A percentile compares a stretch with the other conserved stretches of the same genome.
phyloP scores from a whole-genome alignment of 53 echinoderm and acorn worm genomes.

The Stichopus horrens region DNA sequence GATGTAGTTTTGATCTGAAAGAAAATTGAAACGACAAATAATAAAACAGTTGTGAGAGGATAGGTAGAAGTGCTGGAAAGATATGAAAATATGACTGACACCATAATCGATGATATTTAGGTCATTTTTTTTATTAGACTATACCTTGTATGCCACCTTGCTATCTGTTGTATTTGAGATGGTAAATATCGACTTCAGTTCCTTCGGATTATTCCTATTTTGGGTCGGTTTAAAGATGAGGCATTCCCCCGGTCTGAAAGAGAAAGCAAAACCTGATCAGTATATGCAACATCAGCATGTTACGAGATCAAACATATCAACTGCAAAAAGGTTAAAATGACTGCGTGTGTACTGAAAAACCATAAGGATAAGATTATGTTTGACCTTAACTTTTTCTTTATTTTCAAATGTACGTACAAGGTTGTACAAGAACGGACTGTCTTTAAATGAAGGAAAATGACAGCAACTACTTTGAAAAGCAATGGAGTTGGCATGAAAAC shows the following conservation, averaged over 20 bases:
- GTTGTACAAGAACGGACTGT: no score
- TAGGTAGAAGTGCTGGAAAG: not conserved
- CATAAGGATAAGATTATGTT: no score
- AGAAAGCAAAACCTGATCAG: not conserved
- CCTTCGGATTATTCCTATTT: slow-evolving; percentile 39
- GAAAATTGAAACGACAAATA: not conserved
- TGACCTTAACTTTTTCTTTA: no score
- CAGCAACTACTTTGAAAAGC: no score
- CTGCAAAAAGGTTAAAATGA: not conserved
- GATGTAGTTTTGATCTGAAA: slow-evolving; percentile 89
- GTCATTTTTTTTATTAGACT: not conserved
- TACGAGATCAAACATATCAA: not conserved
- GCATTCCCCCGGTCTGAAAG: slow-evolving; percentile 74
- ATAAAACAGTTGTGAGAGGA: not conserved
- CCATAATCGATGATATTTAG: not conserved
- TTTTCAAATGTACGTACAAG: no score
- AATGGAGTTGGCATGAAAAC: no score
- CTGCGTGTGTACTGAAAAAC: no score
- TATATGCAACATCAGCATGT: not conserved
- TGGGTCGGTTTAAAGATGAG: slow-evolving; percentile 64
- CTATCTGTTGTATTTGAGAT: slow-evolving; percentile 69
- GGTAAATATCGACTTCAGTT: slow-evolving; percentile 46
- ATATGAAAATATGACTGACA: not conserved
- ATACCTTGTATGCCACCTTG: slow-evolving; percentile 81
- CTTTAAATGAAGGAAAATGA: no score